Evolutionary conservation across 2,113 vertebrate species (phyloP).

Genomic region (Pitta sordida): DNA sequence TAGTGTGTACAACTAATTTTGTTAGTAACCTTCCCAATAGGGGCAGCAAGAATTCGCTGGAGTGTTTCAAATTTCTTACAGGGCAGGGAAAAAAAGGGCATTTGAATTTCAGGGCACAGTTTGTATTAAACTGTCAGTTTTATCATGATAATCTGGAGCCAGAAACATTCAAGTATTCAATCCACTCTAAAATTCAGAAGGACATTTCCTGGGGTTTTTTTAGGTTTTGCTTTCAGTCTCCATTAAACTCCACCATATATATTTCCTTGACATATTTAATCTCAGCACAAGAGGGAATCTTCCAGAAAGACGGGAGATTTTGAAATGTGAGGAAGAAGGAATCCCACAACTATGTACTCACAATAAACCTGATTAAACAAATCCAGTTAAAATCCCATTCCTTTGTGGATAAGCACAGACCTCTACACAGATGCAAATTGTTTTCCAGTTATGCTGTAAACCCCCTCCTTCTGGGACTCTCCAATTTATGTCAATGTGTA

Average conservation of each 20-base stretch:
- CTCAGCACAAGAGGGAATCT: background rate
- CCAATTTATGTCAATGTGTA: conserved; percentile 42
- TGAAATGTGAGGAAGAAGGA: background rate
- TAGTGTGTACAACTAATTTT: background rate
- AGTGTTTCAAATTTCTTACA: background rate
- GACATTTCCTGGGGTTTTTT: background rate
- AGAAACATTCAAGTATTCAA: background rate
- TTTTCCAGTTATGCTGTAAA: conserved; percentile 48
- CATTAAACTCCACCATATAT: background rate
- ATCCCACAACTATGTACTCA: background rate
- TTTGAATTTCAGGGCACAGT: background rate
- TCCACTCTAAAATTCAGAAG: background rate
- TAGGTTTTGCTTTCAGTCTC: background rate
- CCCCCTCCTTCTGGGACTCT: conserved; percentile 41
- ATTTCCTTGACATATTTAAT: background rate
- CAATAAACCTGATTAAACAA: conserved; percentile 41
- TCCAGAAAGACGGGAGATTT: conserved; percentile 22
- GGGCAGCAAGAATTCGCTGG: background rate
- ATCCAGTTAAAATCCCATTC: conserved; percentile 56
- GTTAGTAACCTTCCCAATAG: background rate
- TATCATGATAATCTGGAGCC: background rate
- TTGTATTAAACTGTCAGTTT: background rate
- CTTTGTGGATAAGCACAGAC: conserved; percentile 47
- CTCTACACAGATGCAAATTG: conserved; percentile 54
- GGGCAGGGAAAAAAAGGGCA: background rate